Evolutionary conservation across 2,113 vertebrate species (phyloP).

Genomic region (Cololabis saira): DNA sequence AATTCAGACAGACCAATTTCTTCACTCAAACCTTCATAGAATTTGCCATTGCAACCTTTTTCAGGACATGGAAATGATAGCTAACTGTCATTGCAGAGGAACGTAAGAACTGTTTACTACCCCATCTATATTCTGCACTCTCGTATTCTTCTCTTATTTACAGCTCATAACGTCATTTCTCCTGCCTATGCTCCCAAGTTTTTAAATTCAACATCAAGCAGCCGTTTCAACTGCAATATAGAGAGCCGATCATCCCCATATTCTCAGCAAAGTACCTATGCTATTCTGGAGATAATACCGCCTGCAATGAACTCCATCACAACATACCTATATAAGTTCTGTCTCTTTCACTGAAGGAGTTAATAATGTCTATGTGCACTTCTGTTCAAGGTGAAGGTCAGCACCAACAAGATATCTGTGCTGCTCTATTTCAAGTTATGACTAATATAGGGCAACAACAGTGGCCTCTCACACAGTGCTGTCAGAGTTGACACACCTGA

Average conservation of each 20-base stretch:
- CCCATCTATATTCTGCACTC: constrained; percentile 44
- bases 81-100: constrained; percentile 21
- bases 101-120: constrained; percentile 36
- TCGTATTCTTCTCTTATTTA: constrained; percentile 32
- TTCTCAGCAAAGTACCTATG: constrained; percentile 1
- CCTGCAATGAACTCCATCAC: constrained; percentile 24
- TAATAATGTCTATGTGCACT: constrained; percentile 45
- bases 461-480: constrained; percentile 22
- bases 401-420: constrained; percentile 36
- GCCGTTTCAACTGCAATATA: constrained; percentile 17
- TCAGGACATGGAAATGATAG: constrained; percentile 33
- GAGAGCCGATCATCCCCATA: constrained; percentile 11
- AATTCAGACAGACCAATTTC: constrained; percentile 22
- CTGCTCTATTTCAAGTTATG: constrained; percentile 53
- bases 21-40: constrained; percentile 16
- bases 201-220: constrained; percentile 13
- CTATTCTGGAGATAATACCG: constrained; percentile 19
- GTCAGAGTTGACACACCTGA: constrained; percentile 46
- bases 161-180: constrained; percentile 19
- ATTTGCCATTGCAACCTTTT: constrained; percentile 39
- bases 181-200: not conserved
- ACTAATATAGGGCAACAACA: constrained; percentile 51
- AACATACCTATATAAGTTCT: not conserved
- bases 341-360: constrained; percentile 36
- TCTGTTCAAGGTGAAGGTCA: constrained; percentile 63